These are phyloP conservation scores for Hemibagrus guttatus DNA, from an alignment of 2,797 vertebrate species.

Conservation along the genomic window DNA sequence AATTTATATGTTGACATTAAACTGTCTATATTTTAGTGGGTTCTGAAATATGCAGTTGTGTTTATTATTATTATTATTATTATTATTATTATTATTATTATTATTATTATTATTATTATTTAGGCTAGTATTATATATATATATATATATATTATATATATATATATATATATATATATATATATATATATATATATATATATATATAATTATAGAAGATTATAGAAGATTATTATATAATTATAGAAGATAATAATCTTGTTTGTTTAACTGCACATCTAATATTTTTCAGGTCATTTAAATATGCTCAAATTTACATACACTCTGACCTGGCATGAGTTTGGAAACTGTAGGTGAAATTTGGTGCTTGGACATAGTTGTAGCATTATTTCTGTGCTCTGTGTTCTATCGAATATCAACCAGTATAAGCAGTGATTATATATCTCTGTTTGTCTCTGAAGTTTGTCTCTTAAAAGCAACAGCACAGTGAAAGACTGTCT, in stretches of 20 bases:
- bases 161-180: no score
- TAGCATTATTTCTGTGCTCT: slow-evolving; percentile 28
- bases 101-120: not conserved
- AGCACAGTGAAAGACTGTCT: slow-evolving; percentile 33
- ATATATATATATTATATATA: no score
- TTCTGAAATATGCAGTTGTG: not conserved
- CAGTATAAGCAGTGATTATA: slow-evolving; percentile 36
- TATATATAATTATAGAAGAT: no score
- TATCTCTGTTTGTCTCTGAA: slow-evolving; percentile 45
- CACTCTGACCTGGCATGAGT: not conserved
- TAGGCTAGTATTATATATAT: not conserved
- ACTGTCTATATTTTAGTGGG: not conserved
- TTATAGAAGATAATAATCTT: not conserved
- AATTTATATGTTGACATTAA: not conserved
- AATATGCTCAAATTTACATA: not conserved
- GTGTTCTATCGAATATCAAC: slow-evolving; percentile 35
- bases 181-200: no score
- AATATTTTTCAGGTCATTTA: not conserved
- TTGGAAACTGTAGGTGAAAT: not conserved
- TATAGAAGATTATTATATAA: no score
- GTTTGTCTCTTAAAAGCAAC: slow-evolving; percentile 45
- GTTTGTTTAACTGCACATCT: not conserved
- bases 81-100: not conserved
- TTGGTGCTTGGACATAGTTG: slow-evolving; percentile 27
- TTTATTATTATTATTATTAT: not conserved